Base-by-base conservation (phyloP, 1,140 invertebrate genomes). In the Cotesia glomerata region DNA sequence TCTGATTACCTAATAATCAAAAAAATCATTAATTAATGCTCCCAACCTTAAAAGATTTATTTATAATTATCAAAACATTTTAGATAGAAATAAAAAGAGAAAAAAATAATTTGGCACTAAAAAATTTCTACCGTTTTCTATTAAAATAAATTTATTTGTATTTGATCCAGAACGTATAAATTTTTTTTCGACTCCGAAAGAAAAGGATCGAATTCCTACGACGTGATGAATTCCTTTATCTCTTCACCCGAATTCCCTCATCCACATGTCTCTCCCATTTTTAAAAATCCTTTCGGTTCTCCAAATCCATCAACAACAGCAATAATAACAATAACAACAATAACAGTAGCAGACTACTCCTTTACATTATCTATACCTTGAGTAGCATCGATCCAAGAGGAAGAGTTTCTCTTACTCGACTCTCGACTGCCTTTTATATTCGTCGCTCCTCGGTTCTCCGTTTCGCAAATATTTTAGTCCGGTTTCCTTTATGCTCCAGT, bases 181-280 rank as follows among this genome's bases (percentile, higher is more conserved):
- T 16, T 14, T 39, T 13, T 32, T 16, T 45, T 5, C 5, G 5
- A n/a, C 3, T 52, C 34, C 5, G 0, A 45, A n/a, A 66, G 45
- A 49, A 64, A 34, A 58, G 5, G 36, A 66, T 67, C 71, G 32
- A 65, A 59, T 66, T n/a, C 63, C 63, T 45, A 13, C 52, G 56
- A 71, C 49, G 39, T 77, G 73, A 80, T 77, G 74, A 80, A 82
- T 78, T 74, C 79, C 74, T 78, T 78, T 69, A 75, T 78, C 54
- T 77, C 63, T 73, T 49, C 14, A 8, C 61, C 62, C 59, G 56
- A 65, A 75, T 77, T 68, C 65, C 52, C 45, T 62, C 34, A 49
- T 59, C 39, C 39, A 45, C 39, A 39, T 39, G 39, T 45, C 39
- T 45, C 11, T 45, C 39, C 39, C 39, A 45, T 45, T 45, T 45